A percentile compares a stretch with the other conserved stretches of the same genome.
Conservation (phyloP, 2,797 vertebrate genomes). For the Halcyon smyrnensis region DNA sequence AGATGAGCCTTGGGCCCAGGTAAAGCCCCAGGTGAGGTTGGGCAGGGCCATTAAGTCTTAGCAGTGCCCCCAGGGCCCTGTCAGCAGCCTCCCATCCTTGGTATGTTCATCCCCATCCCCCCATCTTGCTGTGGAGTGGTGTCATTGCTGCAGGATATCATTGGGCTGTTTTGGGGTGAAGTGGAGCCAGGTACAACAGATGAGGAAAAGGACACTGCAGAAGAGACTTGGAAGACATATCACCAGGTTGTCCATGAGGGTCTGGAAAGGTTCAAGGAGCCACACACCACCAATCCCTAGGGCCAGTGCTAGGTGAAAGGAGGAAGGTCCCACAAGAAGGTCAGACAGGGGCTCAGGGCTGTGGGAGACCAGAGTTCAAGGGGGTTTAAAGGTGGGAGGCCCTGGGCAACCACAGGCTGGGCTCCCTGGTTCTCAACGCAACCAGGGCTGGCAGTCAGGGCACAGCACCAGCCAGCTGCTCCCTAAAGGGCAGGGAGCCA, state of each 20-base stretch:
- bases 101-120: neutral
- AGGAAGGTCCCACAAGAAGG: neutral
- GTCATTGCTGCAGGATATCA: neutral
- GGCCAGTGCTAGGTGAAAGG: too few relatives aligned
- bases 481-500: neutral
- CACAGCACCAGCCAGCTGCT: neutral
- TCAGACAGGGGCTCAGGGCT: fast-evolving
- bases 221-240: neutral
- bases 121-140: neutral
- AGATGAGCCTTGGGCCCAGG: neutral
- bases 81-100: neutral
- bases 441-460: neutral
- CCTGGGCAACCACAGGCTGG: neutral
- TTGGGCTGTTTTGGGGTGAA: fast-evolving
- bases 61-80: neutral
- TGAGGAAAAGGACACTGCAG: neutral
- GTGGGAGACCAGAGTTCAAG: fast-evolving
- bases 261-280: neutral
- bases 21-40: too few relatives aligned
- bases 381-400: fast-evolving
- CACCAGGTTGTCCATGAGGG: neutral
- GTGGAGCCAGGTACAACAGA: neutral
- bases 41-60: neutral
- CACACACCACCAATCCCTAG: neutral
- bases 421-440: neutral